Conservation (phyloP, 2,113 vertebrate species). For the Tupaia chinensis region DNA sequence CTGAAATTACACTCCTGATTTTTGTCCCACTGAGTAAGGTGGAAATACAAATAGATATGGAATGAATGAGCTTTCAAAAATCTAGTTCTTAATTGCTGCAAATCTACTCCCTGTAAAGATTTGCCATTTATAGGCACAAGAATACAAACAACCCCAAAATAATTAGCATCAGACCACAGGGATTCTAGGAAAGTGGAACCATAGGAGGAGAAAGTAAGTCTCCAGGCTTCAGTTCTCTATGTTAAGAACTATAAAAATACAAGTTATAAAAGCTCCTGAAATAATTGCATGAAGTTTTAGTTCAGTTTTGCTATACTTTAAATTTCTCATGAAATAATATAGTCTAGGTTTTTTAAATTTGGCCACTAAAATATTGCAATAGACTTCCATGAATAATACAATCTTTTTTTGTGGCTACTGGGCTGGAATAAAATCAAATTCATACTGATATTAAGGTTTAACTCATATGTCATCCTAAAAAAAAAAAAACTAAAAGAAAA, state of each 20-base stretch:
- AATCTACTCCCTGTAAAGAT: constrained; percentile 79
- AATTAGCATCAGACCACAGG: constrained; percentile 72
- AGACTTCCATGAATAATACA: neutral
- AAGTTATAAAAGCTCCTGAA: constrained; percentile 50
- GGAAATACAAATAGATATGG: constrained; percentile 26
- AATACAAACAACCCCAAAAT: constrained; percentile 69
- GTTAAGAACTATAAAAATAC: neutral
- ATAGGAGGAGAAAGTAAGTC: neutral
- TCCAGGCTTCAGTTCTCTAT: neutral
- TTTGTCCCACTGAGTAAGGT: constrained; percentile 22
- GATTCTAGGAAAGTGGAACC: constrained; percentile 49
- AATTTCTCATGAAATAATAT: neutral
- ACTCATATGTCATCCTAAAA: neutral
- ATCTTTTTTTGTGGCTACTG: neutral
- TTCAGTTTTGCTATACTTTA: constrained; percentile 6
- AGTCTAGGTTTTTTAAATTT: neutral
- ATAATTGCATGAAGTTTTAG: constrained; percentile 17
- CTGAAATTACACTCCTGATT: constrained; percentile 49
- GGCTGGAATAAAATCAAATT: constrained; percentile 37
- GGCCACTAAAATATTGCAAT: neutral
- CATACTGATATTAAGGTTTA: neutral
- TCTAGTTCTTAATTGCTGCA: constrained; percentile 74
- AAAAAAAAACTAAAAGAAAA: neutral
- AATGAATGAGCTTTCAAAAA: constrained; percentile 65
- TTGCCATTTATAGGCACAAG: constrained; percentile 70